A percentile compares a stretch with the other conserved stretches of the same genome.
These are phyloP conservation scores for Mionectes macconnelli DNA, from an alignment of 2,113 vertebrate species.

Conservation along the genomic window DNA sequence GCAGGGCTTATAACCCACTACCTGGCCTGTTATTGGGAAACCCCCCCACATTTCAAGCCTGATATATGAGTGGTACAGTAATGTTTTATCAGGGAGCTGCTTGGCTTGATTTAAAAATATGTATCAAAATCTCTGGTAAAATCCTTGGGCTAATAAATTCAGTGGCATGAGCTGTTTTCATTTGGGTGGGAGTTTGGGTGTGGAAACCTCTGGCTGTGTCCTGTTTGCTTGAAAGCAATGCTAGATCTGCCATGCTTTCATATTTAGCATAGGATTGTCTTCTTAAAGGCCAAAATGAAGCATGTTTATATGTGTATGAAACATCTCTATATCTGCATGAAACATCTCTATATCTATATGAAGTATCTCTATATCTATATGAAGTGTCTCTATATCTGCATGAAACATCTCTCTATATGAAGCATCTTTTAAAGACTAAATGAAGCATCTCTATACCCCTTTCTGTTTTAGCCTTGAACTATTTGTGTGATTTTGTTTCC, in stretches of 20 bases:
- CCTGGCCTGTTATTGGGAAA: not conserved
- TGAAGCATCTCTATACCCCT: not conserved
- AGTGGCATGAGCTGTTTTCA: not conserved
- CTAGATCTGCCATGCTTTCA: not conserved
- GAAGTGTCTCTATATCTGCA: not conserved
- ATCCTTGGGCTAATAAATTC: not conserved
- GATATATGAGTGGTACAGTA: not conserved
- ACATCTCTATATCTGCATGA: not conserved
- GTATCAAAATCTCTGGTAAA: not conserved
- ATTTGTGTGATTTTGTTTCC: not conserved
- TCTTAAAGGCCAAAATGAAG: not conserved
- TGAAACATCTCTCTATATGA: not conserved
- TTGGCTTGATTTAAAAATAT: not conserved
- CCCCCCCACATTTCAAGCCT: not conserved
- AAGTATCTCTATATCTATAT: not conserved
- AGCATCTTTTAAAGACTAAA: not conserved
- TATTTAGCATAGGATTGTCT: not conserved
- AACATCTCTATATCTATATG: not conserved
- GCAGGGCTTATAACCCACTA: constrained; percentile 13
- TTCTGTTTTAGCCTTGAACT: constrained; percentile 15
- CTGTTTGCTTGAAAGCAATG: not conserved
- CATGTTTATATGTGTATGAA: not conserved
- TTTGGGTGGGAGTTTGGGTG: not conserved
- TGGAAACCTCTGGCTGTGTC: not conserved
- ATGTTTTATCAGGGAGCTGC: not conserved